phyloP scores from a whole-genome alignment of 92 coral and sea anemone species.

The Hydrozoanthus gracilis region DNA sequence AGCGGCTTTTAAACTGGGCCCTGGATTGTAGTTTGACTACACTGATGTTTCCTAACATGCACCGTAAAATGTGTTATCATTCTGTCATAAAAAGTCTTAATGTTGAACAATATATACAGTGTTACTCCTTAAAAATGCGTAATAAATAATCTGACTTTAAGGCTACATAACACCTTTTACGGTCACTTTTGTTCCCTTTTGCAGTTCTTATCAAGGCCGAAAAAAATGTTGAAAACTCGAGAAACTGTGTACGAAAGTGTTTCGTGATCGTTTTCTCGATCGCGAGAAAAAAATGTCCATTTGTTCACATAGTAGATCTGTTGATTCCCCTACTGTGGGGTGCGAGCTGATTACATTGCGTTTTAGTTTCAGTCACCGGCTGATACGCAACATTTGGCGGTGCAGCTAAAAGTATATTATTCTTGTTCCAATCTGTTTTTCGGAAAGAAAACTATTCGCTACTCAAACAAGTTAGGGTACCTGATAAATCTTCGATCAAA shows the following conservation, averaged over 20 bases:
- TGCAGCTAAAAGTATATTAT: neutral
- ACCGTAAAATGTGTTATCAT: too few species aligned
- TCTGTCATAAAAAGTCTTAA: too few species aligned
- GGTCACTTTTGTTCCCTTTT: conserved; percentile 10
- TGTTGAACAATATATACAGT: too few species aligned
- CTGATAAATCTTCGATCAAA: conserved; percentile 18
- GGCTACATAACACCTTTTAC: conserved; percentile 14
- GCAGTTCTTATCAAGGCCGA: neutral
- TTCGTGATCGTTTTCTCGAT: neutral
- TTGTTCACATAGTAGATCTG: conserved; percentile 18
- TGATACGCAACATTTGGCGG: neutral
- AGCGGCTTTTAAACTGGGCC: too few species aligned
- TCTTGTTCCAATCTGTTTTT: conserved; percentile 19
- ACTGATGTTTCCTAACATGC: too few species aligned
- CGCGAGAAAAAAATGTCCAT: too few species aligned
- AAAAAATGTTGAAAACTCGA: neutral
- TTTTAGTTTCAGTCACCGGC: neutral
- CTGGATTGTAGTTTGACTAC: too few species aligned
- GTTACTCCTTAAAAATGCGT: too few species aligned
- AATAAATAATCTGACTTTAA: too few species aligned
- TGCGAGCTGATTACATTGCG: conserved; percentile 14
- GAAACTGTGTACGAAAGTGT: conserved; percentile 4
- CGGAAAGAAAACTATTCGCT: conserved; percentile 13
- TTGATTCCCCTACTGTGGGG: conserved; percentile 1
- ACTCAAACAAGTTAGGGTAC: neutral